Conservation (phyloP, 2,797 vertebrate genomes). For the Trachurus trachurus region DNA sequence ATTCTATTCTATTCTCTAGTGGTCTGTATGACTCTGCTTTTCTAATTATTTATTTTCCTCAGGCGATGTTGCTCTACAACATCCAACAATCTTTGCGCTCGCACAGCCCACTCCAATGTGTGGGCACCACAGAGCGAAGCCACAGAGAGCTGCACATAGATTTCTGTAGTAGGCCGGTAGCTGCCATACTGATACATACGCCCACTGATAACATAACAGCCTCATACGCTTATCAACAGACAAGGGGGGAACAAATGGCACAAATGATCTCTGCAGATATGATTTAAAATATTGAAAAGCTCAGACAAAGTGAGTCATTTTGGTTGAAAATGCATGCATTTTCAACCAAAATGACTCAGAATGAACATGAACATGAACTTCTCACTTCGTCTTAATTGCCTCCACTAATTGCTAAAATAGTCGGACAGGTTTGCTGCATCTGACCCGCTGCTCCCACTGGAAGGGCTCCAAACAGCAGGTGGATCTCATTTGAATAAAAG, state of each 20-base stretch:
- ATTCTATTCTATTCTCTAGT: not conserved
- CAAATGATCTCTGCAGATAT: not conserved
- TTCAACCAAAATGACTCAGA: not conserved
- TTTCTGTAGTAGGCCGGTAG: constrained; percentile 31
- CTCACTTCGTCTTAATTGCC: not conserved
- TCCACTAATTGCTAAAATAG: not conserved
- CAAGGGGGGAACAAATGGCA: not conserved
- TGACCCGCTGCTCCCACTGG: constrained; percentile 26
- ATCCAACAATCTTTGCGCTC: constrained; percentile 47
- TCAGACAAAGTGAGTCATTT: not conserved
- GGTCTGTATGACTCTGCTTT: constrained; percentile 14
- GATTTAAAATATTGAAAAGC: not conserved
- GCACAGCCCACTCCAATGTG: constrained; percentile 75
- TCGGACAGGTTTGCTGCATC: constrained; percentile 20
- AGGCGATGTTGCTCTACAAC: constrained; percentile 43
- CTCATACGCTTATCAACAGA: constrained; percentile 8
- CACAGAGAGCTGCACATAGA: constrained; percentile 49
- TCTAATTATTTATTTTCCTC: constrained; percentile 51
- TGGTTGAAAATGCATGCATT: no score
- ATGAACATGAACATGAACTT: no score
- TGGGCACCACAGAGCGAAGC: constrained; percentile 65
- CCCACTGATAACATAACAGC: constrained; percentile 30
- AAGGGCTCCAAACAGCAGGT: constrained; percentile 43
- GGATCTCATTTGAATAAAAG: constrained; percentile 30
- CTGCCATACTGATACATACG: constrained; percentile 25